A percentile compares a stretch with the other conserved stretches of the same genome.
Evolutionary conservation across 2,888 invertebrate genomes (phyloP).

Genomic region (Hemicrepidius hirtus): DNA sequence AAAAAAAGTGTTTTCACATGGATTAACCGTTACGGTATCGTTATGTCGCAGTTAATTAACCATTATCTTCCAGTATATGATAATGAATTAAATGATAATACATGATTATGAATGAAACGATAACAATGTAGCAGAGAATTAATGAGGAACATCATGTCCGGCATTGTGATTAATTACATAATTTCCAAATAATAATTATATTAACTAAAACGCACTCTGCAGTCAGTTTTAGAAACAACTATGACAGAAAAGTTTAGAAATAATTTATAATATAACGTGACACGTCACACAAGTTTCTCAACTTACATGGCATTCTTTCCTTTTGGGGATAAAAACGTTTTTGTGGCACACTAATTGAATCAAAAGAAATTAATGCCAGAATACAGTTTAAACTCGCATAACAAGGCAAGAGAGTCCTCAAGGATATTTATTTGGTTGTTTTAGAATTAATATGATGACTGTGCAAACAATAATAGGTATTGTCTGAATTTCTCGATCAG

Average conservation of each 20-base stretch:
- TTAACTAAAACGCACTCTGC: neutral
- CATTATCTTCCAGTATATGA: neutral
- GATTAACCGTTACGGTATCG: neutral
- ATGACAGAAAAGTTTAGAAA: no score
- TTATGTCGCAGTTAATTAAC: neutral
- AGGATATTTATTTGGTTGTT: no score
- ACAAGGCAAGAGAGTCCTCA: no score
- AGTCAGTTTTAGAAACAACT: neutral
- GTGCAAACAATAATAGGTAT: no score
- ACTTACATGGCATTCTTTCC: no score
- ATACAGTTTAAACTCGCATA: no score
- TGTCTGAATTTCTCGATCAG: neutral
- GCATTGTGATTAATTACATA: conserved; percentile 1
- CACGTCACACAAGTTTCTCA: no score
- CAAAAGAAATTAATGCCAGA: no score
- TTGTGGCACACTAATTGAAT: no score
- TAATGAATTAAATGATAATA: conserved; percentile 9
- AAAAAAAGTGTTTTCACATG: neutral
- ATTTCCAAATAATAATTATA: neutral
- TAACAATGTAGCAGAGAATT: conserved; percentile 4
- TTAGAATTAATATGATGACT: no score
- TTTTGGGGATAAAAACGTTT: no score
- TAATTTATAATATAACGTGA: no score
- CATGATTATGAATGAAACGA: conserved; percentile 13
- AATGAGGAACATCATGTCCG: conserved; percentile 18